phyloP scores from a whole-genome alignment of 2,113 vertebrate genomes.

The Ginglymostoma cirratum region DNA sequence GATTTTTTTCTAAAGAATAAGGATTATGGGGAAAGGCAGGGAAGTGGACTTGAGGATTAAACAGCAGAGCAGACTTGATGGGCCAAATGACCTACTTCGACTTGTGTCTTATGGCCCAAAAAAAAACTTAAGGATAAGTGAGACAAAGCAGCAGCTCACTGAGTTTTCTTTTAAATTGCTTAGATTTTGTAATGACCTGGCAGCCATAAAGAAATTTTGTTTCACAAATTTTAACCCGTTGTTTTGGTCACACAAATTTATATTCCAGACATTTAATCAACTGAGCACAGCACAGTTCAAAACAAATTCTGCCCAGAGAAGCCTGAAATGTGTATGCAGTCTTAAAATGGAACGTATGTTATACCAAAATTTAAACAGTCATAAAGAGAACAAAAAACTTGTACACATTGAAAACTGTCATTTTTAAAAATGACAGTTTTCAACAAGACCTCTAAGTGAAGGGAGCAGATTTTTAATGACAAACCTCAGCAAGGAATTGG shows the following conservation, averaged over 20 bases:
- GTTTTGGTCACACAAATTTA: background rate
- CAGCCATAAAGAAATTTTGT: background rate
- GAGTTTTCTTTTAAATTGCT: background rate
- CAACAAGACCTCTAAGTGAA: background rate
- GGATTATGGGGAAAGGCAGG: no score
- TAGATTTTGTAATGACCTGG: background rate
- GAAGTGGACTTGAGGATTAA: no score
- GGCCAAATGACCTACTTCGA: no score
- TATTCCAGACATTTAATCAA: background rate
- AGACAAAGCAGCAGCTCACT: background rate
- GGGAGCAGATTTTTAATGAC: background rate
- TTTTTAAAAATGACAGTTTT: background rate
- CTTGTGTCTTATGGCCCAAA: background rate
- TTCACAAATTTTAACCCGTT: background rate
- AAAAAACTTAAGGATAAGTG: background rate
- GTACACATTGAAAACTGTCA: no score
- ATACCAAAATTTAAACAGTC: background rate
- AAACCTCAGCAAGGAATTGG: background rate
- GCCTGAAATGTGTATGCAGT: background rate
- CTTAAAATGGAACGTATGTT: background rate
- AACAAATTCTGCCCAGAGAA: background rate
- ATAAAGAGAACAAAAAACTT: no score
- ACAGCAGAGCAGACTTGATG: no score
- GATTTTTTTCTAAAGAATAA: no score
- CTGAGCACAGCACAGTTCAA: background rate